Evolutionary conservation across 2,113 vertebrate species (phyloP).

Genomic region (Litocranius walleri): DNA sequence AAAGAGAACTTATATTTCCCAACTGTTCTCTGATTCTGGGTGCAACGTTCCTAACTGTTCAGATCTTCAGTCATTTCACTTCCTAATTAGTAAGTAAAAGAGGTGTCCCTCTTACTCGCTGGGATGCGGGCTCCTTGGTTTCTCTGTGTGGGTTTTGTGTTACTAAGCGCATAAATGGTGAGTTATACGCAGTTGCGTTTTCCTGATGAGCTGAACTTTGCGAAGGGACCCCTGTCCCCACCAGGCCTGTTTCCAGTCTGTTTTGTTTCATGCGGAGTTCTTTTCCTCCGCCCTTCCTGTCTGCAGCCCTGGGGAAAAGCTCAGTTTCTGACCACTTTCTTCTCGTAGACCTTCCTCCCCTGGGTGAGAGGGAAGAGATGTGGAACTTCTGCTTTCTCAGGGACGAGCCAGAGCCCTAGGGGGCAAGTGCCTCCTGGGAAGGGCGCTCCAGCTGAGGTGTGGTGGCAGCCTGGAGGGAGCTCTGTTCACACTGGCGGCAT

Average conservation of each 20-base stretch:
- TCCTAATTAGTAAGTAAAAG: not conserved
- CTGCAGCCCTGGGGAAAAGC: fast-evolving
- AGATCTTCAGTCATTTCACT: not conserved
- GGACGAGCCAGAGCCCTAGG: not conserved
- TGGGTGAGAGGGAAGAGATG: not conserved
- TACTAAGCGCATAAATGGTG: fast-evolving
- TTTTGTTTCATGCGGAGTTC: not conserved
- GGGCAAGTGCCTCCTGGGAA: not conserved
- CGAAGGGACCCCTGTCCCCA: not conserved
- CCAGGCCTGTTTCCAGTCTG: not conserved
- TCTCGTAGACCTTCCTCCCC: fast-evolving
- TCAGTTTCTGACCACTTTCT: not conserved
- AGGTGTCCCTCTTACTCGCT: fast-evolving
- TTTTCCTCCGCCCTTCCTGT: not conserved
- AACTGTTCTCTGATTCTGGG: not conserved
- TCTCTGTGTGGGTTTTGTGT: not conserved
- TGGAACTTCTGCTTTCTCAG: not conserved
- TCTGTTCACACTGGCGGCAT: not conserved
- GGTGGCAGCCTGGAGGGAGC: fast-evolving
- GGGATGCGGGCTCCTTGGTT: fast-evolving
- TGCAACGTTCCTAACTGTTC: not conserved
- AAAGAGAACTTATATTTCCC: not conserved
- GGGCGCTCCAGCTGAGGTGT: fast-evolving
- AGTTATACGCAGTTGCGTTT: fast-evolving
- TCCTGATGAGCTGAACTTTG: not conserved